A percentile compares a stretch with the other conserved stretches of the same genome.
phyloP scores from a whole-genome alignment of 2,888 invertebrate genomes.

The Eristalinus sepulchralis region DNA sequence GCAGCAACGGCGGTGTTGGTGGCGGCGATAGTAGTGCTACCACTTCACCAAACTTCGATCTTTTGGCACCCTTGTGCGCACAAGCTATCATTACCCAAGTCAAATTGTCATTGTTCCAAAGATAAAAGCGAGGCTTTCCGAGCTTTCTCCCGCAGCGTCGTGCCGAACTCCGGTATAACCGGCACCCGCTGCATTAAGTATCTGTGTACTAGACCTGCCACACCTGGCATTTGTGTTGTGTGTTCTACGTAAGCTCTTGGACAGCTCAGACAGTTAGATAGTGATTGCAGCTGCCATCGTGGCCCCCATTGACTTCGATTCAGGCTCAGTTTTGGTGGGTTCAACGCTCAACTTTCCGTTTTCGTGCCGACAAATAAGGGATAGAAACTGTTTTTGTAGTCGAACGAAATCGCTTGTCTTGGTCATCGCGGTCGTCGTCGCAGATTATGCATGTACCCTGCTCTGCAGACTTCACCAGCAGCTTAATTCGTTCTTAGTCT shows the following conservation, averaged over 20 bases:
- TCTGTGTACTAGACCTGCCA: conserved; percentile 68
- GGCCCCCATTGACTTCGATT: conserved; percentile 32
- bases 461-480: too few relatives aligned
- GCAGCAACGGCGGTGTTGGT: not conserved
- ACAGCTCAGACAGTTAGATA: conserved; percentile 55
- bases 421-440: conserved; percentile 27
- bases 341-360: conserved; percentile 63
- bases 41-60: conserved; percentile 69
- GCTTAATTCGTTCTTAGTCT: too few relatives aligned
- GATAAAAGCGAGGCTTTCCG: conserved; percentile 45
- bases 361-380: conserved; percentile 38
- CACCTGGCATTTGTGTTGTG: conserved; percentile 70
- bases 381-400: conserved; percentile 14
- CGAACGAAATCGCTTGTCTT: conserved; percentile 32
- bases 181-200: conserved; percentile 63
- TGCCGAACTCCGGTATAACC: conserved; percentile 44
- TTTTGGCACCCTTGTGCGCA: conserved; percentile 41
- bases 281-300: too few relatives aligned
- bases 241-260: conserved; percentile 67
- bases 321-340: conserved; percentile 53
- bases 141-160: not conserved
- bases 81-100: conserved; percentile 52
- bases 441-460: too few relatives aligned
- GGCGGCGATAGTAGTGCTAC: conserved; percentile 42
- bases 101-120: conserved; percentile 66